A percentile compares a stretch with the other conserved stretches of the same genome.
These are phyloP conservation scores for Sphenodon punctatus DNA, from an alignment of 2,797 vertebrate species.

Conservation along the genomic window DNA sequence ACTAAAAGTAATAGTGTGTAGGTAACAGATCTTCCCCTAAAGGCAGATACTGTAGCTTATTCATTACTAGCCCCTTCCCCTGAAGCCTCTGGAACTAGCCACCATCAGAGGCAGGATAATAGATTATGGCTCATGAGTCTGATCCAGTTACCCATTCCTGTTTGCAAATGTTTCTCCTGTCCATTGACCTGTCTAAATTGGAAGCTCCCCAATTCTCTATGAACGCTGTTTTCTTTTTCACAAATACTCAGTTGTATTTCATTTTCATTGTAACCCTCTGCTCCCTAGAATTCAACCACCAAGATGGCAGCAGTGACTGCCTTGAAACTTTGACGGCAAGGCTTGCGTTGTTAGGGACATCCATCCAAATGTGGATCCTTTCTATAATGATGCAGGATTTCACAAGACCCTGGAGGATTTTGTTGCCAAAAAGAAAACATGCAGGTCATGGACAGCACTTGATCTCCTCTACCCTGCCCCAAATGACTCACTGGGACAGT, in stretches of 20 bases:
- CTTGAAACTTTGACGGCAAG: constrained; percentile 38
- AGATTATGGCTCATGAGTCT: too few species aligned
- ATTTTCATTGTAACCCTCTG: not conserved
- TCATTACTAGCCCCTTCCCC: not conserved
- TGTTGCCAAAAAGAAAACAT: not conserved
- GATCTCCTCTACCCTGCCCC: not conserved
- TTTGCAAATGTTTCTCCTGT: too few species aligned
- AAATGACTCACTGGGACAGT: not conserved
- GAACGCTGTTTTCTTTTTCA: not conserved
- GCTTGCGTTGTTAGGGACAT: not conserved
- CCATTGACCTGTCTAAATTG: not conserved
- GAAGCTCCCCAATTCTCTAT: not conserved
- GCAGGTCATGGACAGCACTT: not conserved
- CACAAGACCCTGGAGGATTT: not conserved
- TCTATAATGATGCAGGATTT: constrained; percentile 4
- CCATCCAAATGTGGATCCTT: not conserved
- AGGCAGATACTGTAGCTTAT: too few species aligned
- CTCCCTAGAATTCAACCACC: constrained; percentile 31
- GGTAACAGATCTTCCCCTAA: too few species aligned
- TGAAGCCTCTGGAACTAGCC: too few species aligned
- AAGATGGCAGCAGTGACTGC: not conserved
- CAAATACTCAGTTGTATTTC: not conserved
- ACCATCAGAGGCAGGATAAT: too few species aligned
- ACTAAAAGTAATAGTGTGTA: too few species aligned
- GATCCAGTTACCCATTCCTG: too few species aligned